These are phyloP conservation scores for Eulemur mongoz DNA, from an alignment of 2,797 vertebrate genomes.

Conservation along the genomic window DNA sequence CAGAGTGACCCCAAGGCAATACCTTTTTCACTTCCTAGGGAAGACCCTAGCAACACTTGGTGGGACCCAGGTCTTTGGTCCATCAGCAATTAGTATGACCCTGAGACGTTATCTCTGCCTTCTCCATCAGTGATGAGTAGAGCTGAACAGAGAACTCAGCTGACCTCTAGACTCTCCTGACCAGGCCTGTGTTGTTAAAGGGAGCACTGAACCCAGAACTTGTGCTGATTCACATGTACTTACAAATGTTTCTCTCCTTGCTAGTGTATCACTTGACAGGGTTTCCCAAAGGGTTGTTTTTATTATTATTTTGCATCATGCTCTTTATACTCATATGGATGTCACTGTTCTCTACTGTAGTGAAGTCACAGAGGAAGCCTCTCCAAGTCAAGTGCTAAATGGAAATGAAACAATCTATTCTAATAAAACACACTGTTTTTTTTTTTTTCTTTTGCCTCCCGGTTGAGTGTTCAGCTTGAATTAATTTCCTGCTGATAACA, in stretches of 20 bases:
- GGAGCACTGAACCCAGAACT: background rate
- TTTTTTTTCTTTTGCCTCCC: constrained; percentile 37
- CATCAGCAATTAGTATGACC: background rate
- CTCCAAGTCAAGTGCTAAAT: background rate
- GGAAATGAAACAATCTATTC: constrained; percentile 42
- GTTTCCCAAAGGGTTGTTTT: background rate
- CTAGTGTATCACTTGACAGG: background rate
- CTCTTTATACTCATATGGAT: background rate
- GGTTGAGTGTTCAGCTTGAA: constrained; percentile 33
- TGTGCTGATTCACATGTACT: background rate
- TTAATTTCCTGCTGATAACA: constrained; percentile 61
- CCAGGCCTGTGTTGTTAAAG: background rate
- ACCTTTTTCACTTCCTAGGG: background rate
- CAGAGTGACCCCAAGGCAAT: background rate
- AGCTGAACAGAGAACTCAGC: background rate
- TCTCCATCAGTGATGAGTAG: background rate
- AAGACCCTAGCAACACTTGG: background rate
- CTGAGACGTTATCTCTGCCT: background rate
- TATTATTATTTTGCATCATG: background rate
- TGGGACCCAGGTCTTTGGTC: background rate
- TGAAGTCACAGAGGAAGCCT: background rate
- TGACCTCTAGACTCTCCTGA: background rate
- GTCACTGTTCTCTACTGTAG: background rate
- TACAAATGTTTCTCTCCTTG: background rate
- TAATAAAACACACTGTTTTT: background rate